Base-by-base conservation (phyloP, 2,113 vertebrate species). In the Fulmarus glacialis region DNA sequence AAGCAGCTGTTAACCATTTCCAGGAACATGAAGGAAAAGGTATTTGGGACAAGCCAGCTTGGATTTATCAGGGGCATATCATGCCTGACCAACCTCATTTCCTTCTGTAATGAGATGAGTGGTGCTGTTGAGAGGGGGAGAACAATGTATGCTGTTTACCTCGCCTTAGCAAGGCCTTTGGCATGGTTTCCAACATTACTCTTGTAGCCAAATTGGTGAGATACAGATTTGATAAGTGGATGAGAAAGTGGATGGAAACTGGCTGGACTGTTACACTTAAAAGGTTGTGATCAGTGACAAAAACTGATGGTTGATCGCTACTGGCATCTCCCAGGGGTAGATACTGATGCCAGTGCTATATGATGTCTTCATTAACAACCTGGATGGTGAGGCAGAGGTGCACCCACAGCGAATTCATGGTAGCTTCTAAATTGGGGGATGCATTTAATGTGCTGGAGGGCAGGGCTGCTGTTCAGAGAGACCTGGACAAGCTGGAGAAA, bases 271-370 rank as follows among this genome's bases (percentile, higher is more conserved):
- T 47, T 82, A 27, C 6, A 15, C 15, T 71, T 53, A 14, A 43
- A 70, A 72, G 14, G 10, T 21, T 42, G 26, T 60, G 29, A 30
- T 47, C 74, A 27, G 47, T 10, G 66, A 27, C 47, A 55, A 70
- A 74, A n/a, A 48, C 29, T 71, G 70, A 45, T 58, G 47, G 30
- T 24, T 1, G 2, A n/a, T 42, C 1, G 0, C 12, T 58, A 32
- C 6, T 55, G n/a, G 3, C n/a, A 56, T 32, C 38, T 71, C 18
- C 32, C 23, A 59, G 64, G 8, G 17, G 3, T 42, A 36, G 34
- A 17, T 16, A 4, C 14, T 36, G 87, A 22, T 66, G 27, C 21
- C n/a, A 45, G 0, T 55, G 29, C 64, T 58, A 0, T 26, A 11
- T n/a, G 43, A n/a, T 47, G 7, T n/a, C 56, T 55, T 74, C 17